Conservation (phyloP, 2,797 vertebrate species). For the Epinephelus malabaricus region DNA sequence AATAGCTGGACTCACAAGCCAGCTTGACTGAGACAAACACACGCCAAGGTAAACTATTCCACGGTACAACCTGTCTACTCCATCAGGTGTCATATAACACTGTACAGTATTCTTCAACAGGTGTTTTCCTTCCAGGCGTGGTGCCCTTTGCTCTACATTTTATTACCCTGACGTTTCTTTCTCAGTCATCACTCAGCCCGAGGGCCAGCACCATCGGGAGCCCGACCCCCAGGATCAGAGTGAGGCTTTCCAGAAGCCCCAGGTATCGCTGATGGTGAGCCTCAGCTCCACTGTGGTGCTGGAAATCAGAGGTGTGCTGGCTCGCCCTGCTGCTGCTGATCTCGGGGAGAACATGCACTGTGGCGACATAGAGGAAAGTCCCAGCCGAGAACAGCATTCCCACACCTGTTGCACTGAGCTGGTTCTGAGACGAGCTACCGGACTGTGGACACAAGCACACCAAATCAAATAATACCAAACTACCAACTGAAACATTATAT, state of each 20-base stretch:
- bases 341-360: conserved; percentile 84
- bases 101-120: not conserved
- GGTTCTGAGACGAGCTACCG: conserved; percentile 70
- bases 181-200: conserved; percentile 79
- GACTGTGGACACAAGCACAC: conserved; percentile 72
- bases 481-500: not conserved
- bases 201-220: conserved; percentile 81
- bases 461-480: not conserved
- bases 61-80: too few species aligned
- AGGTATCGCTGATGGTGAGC: conserved; percentile 61
- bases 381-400: conserved; percentile 87
- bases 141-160: not conserved
- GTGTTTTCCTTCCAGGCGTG: not conserved
- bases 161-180: not conserved
- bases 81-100: too few species aligned
- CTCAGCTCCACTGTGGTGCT: conserved; percentile 44
- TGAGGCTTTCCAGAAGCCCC: conserved; percentile 82
- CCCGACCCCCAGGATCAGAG: conserved; percentile 82
- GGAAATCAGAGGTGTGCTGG: conserved; percentile 31
- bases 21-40: conserved; percentile 7
- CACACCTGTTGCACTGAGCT: conserved; percentile 80
- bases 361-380: conserved; percentile 87
- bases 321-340: conserved; percentile 74
- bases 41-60: not conserved
- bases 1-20: not conserved